A percentile compares a stretch with the other conserved stretches of the same genome.
Conservation (phyloP, 1,140 invertebrate genomes). For the Tigriopus japonicus region DNA sequence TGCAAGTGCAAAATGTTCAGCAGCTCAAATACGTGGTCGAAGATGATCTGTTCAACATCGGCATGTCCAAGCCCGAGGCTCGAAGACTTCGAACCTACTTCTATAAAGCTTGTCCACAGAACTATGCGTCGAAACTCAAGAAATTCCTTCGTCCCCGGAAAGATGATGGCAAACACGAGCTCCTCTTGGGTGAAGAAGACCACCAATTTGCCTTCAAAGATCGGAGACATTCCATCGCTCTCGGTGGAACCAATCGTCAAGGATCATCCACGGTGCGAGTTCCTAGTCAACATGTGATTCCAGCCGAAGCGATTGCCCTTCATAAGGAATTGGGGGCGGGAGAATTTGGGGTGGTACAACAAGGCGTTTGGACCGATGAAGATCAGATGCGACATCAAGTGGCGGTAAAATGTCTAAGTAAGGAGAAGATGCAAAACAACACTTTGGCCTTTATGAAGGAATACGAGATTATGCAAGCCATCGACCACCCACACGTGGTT, state of each 20-base stretch:
- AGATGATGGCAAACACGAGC: neutral
- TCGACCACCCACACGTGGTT: slow-evolving; percentile 91
- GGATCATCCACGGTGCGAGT: slow-evolving; percentile 26
- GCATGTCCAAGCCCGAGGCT: slow-evolving; percentile 87
- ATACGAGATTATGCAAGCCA: slow-evolving; percentile 91
- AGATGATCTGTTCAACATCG: slow-evolving; percentile 71
- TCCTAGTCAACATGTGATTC: slow-evolving; percentile 85
- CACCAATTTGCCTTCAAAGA: neutral
- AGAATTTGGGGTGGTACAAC: slow-evolving; percentile 92
- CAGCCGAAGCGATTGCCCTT: slow-evolving; percentile 72
- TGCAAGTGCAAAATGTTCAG: slow-evolving; percentile 51
- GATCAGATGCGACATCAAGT: slow-evolving; percentile 76
- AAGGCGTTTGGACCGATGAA: slow-evolving; percentile 88
- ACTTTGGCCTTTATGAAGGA: slow-evolving; percentile 93
- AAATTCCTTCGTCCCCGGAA: slow-evolving; percentile 25
- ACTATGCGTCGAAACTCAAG: slow-evolving; percentile 76
- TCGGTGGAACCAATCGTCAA: neutral
- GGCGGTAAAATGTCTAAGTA: slow-evolving; percentile 85
- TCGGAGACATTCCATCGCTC: neutral
- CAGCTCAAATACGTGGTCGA: slow-evolving; percentile 93
- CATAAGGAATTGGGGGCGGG: slow-evolving; percentile 87
- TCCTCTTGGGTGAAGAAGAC: neutral
- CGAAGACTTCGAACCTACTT: slow-evolving; percentile 78
- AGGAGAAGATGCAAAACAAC: slow-evolving; percentile 84
- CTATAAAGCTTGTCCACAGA: slow-evolving; percentile 77